These are phyloP conservation scores for Remorina albescens DNA, from an alignment of 2,797 vertebrate genomes.

Conservation along the genomic window DNA sequence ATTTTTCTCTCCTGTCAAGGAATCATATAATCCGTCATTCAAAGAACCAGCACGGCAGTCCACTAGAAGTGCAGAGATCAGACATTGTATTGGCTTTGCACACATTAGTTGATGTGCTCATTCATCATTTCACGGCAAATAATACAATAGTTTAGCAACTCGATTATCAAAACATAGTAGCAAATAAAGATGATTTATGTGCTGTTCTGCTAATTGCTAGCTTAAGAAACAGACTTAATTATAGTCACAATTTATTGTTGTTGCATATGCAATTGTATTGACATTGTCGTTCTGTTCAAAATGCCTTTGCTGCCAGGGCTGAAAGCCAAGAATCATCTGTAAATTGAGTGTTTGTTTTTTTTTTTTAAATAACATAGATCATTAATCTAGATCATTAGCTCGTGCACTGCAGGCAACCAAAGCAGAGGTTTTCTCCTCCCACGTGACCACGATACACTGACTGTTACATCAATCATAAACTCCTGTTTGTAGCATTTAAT, in stretches of 20 bases:
- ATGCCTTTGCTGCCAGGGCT: background rate
- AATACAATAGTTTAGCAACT: conserved; percentile 10
- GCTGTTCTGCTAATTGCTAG: conserved; percentile 7
- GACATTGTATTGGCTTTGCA: conserved; percentile 1
- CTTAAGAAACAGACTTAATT: conserved; percentile 20
- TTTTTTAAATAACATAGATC: background rate
- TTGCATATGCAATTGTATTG: background rate
- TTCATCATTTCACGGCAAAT: conserved; percentile 24
- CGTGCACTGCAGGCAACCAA: background rate
- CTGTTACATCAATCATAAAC: background rate
- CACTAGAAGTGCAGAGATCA: background rate
- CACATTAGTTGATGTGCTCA: conserved; percentile 4
- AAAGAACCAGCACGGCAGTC: background rate
- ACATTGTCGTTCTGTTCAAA: background rate
- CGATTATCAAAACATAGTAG: background rate
- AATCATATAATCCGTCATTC: background rate
- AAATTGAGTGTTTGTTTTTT: background rate
- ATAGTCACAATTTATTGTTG: conserved; percentile 15
- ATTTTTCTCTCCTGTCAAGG: background rate
- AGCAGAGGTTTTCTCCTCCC: background rate
- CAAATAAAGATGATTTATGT: conserved; percentile 18
- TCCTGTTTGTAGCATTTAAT: conserved; percentile 1
- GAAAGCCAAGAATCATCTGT: background rate
- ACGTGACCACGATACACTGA: background rate
- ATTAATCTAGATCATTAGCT: conserved; percentile 1